Conservation (phyloP, 2,888 invertebrate genomes). For the Tetragnatha montana region DNA sequence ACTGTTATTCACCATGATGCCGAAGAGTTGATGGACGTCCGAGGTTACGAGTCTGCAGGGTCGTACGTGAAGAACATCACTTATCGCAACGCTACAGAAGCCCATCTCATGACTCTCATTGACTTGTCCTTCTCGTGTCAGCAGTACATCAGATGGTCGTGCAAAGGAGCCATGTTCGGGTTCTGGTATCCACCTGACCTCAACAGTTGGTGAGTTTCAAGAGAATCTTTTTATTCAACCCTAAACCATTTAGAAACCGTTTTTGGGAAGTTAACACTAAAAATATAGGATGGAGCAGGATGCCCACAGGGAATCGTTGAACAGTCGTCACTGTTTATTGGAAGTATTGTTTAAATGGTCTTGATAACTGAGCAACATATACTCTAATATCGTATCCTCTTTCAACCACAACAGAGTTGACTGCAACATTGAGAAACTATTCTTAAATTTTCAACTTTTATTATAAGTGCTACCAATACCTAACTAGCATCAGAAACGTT, state of each 20-base stretch:
- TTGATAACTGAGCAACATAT: too few relatives aligned
- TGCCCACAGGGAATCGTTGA: too few relatives aligned
- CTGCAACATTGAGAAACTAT: too few relatives aligned
- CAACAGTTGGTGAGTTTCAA: slow-evolving; percentile 73
- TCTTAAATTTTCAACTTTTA: too few relatives aligned
- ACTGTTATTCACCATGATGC: slow-evolving; percentile 73
- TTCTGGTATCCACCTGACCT: slow-evolving; percentile 73
- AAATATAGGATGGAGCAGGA: not conserved
- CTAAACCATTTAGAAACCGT: not conserved
- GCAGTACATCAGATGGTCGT: slow-evolving; percentile 73
- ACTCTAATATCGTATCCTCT: too few relatives aligned
- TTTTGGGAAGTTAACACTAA: not conserved
- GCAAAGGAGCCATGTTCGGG: slow-evolving; percentile 73
- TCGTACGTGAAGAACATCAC: slow-evolving; percentile 72
- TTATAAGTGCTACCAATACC: too few relatives aligned
- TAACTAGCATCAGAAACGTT: too few relatives aligned
- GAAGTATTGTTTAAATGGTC: too few relatives aligned
- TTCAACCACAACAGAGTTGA: too few relatives aligned
- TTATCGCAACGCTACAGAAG: slow-evolving; percentile 70
- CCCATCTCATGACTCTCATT: slow-evolving; percentile 72
- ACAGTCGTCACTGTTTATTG: too few relatives aligned
- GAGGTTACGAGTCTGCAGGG: slow-evolving; percentile 73
- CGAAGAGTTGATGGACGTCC: slow-evolving; percentile 71
- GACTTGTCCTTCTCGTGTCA: slow-evolving; percentile 73
- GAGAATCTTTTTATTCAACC: not conserved